Percentiles rank a stretch among this genome's conserved stretches.
phyloP scores from a whole-genome alignment of 2,797 vertebrate species.

The Taenioides sp. region DNA sequence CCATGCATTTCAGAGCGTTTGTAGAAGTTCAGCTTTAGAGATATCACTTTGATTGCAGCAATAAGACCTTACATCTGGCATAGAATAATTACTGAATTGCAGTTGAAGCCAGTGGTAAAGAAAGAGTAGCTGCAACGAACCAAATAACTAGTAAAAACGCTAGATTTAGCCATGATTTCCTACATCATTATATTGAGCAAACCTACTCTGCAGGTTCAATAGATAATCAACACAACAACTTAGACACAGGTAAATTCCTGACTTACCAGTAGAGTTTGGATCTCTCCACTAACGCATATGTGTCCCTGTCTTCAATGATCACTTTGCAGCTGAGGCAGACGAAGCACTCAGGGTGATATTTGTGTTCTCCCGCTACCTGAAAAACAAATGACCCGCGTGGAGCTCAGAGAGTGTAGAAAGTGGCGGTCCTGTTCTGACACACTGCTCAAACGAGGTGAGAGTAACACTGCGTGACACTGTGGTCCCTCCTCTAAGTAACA shows the following conservation, averaged over 20 bases:
- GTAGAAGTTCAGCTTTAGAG: no score
- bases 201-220: background rate
- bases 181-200: background rate
- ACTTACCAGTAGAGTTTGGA: constrained; percentile 94
- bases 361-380: constrained; percentile 96
- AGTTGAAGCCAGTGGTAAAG: background rate
- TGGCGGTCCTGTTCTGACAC: constrained; percentile 14
- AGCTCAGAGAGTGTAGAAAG: background rate
- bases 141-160: background rate
- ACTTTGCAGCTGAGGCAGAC: constrained; percentile 96
- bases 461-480: constrained; percentile 13
- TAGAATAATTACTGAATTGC: background rate
- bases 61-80: background rate
- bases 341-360: constrained; percentile 97
- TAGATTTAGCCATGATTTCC: background rate
- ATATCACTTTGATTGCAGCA: background rate
- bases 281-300: constrained; percentile 91
- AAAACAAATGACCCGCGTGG: constrained; percentile 28
- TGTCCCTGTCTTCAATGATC: constrained; percentile 93
- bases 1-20: no score
- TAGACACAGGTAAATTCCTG: background rate
- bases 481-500: constrained; percentile 44
- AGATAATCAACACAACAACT: background rate
- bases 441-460: constrained; percentile 18
- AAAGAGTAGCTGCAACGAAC: background rate